Conservation (phyloP, 2,888 invertebrate genomes). For the Seira ritae region DNA sequence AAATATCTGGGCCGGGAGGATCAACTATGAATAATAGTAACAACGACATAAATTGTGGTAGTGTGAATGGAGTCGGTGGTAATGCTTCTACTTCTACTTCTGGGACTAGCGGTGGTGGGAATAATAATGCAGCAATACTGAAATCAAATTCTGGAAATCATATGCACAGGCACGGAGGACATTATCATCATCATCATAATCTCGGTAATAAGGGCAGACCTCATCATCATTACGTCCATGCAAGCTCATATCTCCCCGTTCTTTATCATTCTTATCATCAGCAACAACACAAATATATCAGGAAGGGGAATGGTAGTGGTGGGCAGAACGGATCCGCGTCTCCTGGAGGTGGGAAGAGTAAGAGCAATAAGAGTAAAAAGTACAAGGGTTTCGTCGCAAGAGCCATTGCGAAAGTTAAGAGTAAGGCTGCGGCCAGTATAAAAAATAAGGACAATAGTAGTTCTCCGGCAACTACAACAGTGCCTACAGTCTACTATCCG, state of each 20-base stretch:
- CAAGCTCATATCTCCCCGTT: constrained; percentile 62
- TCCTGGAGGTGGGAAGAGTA: constrained; percentile 36
- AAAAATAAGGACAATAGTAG: constrained; percentile 25
- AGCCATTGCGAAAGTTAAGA: constrained; percentile 68
- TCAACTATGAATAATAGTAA: constrained; percentile 37
- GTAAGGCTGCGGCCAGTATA: constrained; percentile 48
- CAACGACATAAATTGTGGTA: constrained; percentile 45
- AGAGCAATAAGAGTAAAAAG: constrained; percentile 53
- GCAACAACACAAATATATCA: constrained; percentile 58
- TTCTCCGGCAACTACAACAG: too few species aligned
- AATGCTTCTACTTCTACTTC: too few species aligned
- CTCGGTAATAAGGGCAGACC: constrained; percentile 46
- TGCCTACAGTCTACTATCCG: constrained; percentile 55
- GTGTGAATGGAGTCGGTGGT: neutral
- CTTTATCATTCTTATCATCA: constrained; percentile 64
- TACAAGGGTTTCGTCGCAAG: constrained; percentile 63
- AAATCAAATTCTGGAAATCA: constrained; percentile 59
- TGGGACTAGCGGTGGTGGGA: neutral
- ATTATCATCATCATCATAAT: constrained; percentile 28
- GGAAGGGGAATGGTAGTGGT: constrained; percentile 45
- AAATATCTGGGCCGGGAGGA: constrained; percentile 50
- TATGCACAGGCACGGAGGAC: constrained; percentile 47
- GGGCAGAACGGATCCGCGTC: neutral
- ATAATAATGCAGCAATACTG: constrained; percentile 9
- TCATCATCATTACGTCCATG: constrained; percentile 47